A percentile compares a stretch with the other conserved stretches of the same genome.
These are phyloP conservation scores for Parochlus steinenii DNA, from an alignment of 2,888 invertebrate genomes.

Conservation along the genomic window DNA sequence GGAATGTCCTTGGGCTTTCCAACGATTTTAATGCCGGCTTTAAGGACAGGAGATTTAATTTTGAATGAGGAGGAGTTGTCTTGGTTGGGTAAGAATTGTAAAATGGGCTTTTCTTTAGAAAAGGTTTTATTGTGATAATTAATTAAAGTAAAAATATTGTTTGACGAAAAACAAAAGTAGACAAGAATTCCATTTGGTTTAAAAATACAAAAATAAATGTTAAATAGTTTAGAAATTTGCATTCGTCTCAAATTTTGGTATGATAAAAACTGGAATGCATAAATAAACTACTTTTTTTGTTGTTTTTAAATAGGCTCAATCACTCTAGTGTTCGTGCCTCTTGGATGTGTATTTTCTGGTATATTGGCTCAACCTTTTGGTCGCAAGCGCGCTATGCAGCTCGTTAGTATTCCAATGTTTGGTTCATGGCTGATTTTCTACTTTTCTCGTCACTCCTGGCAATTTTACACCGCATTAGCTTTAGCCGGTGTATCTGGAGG, in stretches of 20 bases:
- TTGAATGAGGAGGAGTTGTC: too few species aligned
- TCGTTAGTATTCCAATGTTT: slow-evolving; percentile 56
- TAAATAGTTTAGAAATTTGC: too few species aligned
- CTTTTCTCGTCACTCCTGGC: slow-evolving; percentile 41
- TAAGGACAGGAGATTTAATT: slow-evolving; percentile 38
- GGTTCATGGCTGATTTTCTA: slow-evolving; percentile 58
- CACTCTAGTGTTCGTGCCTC: slow-evolving; percentile 60
- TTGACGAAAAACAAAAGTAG: too few species aligned
- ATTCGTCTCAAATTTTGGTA: too few species aligned
- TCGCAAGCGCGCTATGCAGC: slow-evolving; percentile 56
- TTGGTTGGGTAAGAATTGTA: too few species aligned
- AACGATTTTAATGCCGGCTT: slow-evolving; percentile 62
- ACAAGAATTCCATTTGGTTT: too few species aligned
- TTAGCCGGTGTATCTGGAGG: slow-evolving; percentile 50
- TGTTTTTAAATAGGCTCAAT: slow-evolving; percentile 75
- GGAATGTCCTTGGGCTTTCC: slow-evolving; percentile 70
- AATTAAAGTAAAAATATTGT: too few species aligned
- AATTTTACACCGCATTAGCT: slow-evolving; percentile 51
- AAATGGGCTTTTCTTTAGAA: too few species aligned
- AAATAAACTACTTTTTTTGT: too few species aligned
- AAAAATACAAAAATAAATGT: too few species aligned
- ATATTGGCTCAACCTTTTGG: slow-evolving; percentile 53
- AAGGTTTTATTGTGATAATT: too few species aligned
- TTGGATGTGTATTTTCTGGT: slow-evolving; percentile 63
- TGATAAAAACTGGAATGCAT: slow-evolving; percentile 23